Percentiles rank a stretch among this genome's conserved stretches.
Evolutionary conservation across 2,797 vertebrate species (phyloP).

Genomic region (Chiloscyllium punctatum): DNA sequence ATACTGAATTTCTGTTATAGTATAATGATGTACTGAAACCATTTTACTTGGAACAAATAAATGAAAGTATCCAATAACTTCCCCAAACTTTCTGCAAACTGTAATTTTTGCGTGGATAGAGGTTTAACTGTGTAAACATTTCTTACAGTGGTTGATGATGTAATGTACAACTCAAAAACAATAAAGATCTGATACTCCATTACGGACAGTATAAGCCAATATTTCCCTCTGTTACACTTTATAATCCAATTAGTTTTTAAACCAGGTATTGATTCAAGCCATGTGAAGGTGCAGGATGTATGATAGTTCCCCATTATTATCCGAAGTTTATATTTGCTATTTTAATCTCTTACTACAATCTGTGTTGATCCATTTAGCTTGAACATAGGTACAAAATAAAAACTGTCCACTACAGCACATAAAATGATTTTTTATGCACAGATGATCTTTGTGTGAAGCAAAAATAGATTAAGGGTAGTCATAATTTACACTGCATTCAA

Average conservation of each 20-base stretch:
- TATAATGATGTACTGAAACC: background rate
- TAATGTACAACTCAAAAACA: background rate
- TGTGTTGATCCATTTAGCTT: background rate
- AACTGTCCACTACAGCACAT: background rate
- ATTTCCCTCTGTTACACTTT: background rate
- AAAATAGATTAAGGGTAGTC: background rate
- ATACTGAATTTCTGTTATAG: background rate
- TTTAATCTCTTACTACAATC: background rate
- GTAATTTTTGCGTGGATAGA: background rate
- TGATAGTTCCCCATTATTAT: background rate
- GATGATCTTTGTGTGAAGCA: background rate
- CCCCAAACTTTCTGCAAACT: background rate
- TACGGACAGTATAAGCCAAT: background rate
- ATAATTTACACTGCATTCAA: background rate
- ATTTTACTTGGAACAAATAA: background rate
- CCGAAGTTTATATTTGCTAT: background rate
- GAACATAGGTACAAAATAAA: background rate
- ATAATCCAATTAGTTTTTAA: constrained; percentile 16
- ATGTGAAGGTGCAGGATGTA: background rate
- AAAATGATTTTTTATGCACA: background rate
- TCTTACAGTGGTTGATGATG: background rate
- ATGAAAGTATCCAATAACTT: background rate
- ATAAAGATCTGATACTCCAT: background rate
- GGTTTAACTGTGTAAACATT: background rate
- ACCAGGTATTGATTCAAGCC: background rate